Evolutionary conservation across 2,113 vertebrate species (phyloP), one percentile per base, ranked within the genome.

Genomic region (Prionailurus viverrinus): DNA sequence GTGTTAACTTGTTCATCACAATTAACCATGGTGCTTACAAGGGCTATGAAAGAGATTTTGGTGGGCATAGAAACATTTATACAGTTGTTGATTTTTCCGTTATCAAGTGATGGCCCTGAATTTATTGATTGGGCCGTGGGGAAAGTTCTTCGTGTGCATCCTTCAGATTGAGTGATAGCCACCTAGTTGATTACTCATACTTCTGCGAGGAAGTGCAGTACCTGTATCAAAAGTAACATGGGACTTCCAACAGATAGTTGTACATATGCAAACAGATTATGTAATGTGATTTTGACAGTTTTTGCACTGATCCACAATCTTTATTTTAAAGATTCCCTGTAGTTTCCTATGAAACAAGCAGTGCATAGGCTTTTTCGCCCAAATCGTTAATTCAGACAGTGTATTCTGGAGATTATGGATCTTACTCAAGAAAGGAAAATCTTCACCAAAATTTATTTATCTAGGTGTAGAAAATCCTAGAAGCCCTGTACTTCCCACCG

Each of bases 401-500:
- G 3, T 81, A 58, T 73, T 89, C 61, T 93, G 53, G 81, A 96
- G 7, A 58, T 88, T 55, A 94, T 80, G 81, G 80, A 51, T 92
- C 55, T 90, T 90, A 96, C 18, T 92, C 12, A 83, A 79, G 31
- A 82, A 86, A 95, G 48, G 29, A 73, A 76, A 95, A 18, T 69
- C n/a, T 92, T 95, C 87, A 88, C 78, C 19, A 85, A 87, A 91
- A 53, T 88, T 27, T 71, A 96, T 81, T 97, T 93, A 80, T 71
- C 23, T 93, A 82, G 71, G 39, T 93, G 4, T 5, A 85, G n/a
- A 97, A 96, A 83, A 80, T 94, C 31, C 19, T 74, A 58, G 33
- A 71, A 86, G 12, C 25, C 53, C 7, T 39, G 2, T 81, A n/a
- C 33, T 84, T 89, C 55, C 31, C 31, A 15, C 58, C 31, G 10